These are phyloP conservation scores for roundworm (Caenorhabditis elegans) DNA, from an alignment of 1,140 invertebrate genomes.

Conservation along the genomic window WBcel235 BX284602.5:10624001-10624500, in stretches of 20 bases:
- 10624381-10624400: neutral
- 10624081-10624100: constrained; percentile 12
- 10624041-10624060: neutral
- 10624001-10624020: neutral
- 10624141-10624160: constrained; percentile 5
- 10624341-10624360: no score
- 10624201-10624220: neutral
- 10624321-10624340: neutral
- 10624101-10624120: constrained; percentile 41
- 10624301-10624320: neutral
- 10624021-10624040: neutral
- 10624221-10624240: constrained; percentile 4
- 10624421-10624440: constrained; percentile 49
- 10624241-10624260: neutral
- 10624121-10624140: constrained; percentile 48
- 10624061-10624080: neutral
- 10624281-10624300: constrained; percentile 11
- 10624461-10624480: constrained; percentile 52
- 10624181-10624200: neutral
- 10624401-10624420: constrained; percentile 51
- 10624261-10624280: neutral
- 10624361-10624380: no score
- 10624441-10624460: constrained; percentile 54
- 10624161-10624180: neutral
- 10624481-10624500: constrained; percentile 53